Evolutionary conservation across 2,888 invertebrate genomes (phyloP).

Genomic region (Allacma fusca): DNA sequence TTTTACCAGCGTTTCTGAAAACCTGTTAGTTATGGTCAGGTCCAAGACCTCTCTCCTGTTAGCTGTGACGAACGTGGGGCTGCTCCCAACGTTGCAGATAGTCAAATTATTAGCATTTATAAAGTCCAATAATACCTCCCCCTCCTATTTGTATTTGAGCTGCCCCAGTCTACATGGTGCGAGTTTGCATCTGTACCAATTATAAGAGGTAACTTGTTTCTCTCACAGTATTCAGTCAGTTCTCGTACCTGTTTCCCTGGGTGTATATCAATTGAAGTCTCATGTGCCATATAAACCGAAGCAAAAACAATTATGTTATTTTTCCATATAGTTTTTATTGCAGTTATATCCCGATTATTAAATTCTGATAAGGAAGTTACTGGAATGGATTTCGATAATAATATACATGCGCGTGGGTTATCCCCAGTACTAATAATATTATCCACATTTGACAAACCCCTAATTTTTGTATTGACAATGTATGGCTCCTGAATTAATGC

Average conservation of each 20-base stretch:
- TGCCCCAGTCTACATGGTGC: no score
- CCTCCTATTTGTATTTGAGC: no score
- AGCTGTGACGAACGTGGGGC: no score
- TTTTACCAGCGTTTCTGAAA: background rate
- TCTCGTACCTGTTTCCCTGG: no score
- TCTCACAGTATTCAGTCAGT: no score
- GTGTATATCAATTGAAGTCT: background rate
- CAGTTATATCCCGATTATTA: background rate
- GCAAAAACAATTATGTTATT: constrained; percentile 2
- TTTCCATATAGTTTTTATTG: constrained; percentile 1
- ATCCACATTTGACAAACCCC: background rate
- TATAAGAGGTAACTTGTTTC: no score
- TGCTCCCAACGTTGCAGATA: no score
- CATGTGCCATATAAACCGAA: constrained; percentile 18
- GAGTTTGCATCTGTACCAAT: no score
- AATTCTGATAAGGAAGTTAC: background rate
- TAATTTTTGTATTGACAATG: background rate
- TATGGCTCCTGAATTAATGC: background rate
- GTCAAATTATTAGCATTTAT: no score
- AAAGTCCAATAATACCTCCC: no score
- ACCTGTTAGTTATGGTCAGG: constrained; percentile 16
- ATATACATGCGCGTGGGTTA: background rate
- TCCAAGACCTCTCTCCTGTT: no score
- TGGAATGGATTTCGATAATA: background rate
- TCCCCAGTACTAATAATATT: background rate